Evolutionary conservation across 2,113 vertebrate species (phyloP).

Genomic region (Nipponia nippon): DNA sequence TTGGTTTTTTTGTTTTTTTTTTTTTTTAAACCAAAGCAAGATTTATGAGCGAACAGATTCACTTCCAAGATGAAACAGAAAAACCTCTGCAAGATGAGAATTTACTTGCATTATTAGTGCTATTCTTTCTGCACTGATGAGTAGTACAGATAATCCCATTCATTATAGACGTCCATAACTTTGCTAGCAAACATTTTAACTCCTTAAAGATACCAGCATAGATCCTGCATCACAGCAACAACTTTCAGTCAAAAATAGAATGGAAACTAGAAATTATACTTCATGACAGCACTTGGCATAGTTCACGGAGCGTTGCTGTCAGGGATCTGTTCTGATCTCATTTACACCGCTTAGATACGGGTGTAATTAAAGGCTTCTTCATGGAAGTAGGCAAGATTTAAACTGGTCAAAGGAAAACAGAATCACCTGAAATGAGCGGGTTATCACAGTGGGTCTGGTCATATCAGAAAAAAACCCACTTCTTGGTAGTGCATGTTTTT

Average conservation of each 20-base stretch:
- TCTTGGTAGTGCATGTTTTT: neutral
- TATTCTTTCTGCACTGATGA: constrained; percentile 41
- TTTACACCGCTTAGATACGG: neutral
- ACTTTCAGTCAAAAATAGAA: neutral
- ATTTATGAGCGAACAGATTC: constrained; percentile 54
- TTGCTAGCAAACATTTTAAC: neutral
- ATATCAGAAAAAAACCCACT: neutral
- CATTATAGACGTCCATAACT: neutral
- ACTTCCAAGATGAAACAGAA: constrained; percentile 48
- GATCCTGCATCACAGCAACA: neutral
- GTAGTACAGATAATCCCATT: constrained; percentile 28
- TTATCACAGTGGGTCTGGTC: neutral
- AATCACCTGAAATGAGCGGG: neutral
- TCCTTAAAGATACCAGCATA: neutral
- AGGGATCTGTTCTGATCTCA: neutral
- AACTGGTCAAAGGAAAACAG: neutral
- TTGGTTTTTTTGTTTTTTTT: neutral
- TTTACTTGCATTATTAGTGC: constrained; percentile 47
- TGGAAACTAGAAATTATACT: neutral
- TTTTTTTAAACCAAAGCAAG: neutral
- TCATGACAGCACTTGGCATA: neutral
- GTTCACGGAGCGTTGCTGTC: neutral
- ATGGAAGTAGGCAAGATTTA: neutral
- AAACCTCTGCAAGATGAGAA: constrained; percentile 48
- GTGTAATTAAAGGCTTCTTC: neutral